These are phyloP conservation scores for Poecilus cupreus DNA, from an alignment of 2,888 invertebrate genomes.

Conservation along the genomic window DNA sequence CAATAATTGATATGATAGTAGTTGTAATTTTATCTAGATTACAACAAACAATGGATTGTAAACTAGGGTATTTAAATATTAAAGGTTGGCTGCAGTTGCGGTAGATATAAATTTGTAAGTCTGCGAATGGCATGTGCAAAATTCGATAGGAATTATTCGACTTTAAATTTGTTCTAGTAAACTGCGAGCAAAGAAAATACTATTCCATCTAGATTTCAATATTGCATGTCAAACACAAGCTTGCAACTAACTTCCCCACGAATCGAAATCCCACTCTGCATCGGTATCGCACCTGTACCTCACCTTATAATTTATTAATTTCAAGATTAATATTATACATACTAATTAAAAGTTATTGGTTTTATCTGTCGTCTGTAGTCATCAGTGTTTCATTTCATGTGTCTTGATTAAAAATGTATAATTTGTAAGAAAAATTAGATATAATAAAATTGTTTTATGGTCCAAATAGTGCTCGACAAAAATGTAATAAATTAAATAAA, in stretches of 20 bases:
- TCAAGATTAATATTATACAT: too few relatives aligned
- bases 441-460: too few relatives aligned
- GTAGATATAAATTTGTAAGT: background rate
- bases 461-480: too few relatives aligned
- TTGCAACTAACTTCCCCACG: background rate
- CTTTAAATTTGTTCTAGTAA: constrained; percentile 41
- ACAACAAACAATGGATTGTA: background rate
- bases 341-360: too few relatives aligned
- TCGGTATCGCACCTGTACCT: too few relatives aligned
- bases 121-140: constrained; percentile 21
- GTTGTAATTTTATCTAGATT: background rate
- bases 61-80: background rate
- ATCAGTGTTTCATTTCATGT: too few relatives aligned
- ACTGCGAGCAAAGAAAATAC: constrained; percentile 34
- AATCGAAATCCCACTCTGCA: background rate
- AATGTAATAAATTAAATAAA: too few relatives aligned
- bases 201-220: constrained; percentile 49
- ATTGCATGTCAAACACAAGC: constrained; percentile 47
- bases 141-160: constrained; percentile 31
- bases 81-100: background rate
- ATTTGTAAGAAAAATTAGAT: too few relatives aligned
- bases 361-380: too few relatives aligned
- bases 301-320: too few relatives aligned
- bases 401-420: too few relatives aligned
- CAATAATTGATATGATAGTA: background rate